Percentiles rank a stretch among this genome's conserved stretches.
phyloP scores from a whole-genome alignment of 1,140 invertebrate genomes.

The Thalassaphorura encarpata region DNA sequence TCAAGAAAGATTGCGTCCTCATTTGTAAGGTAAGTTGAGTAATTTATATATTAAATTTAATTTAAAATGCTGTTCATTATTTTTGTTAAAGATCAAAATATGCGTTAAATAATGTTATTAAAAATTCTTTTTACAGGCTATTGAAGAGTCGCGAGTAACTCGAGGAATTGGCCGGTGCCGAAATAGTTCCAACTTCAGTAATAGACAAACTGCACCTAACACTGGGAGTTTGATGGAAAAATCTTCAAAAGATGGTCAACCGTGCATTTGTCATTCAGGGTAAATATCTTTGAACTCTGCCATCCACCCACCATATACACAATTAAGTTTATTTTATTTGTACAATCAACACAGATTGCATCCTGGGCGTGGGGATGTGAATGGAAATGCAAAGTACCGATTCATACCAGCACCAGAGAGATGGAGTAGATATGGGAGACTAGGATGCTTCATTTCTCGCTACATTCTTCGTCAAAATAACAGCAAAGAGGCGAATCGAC shows the following conservation, averaged over 20 bases:
- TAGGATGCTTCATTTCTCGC: slow-evolving; percentile 30
- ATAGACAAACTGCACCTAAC: slow-evolving; percentile 74
- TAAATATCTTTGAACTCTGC: no score
- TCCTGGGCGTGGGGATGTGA: slow-evolving; percentile 26
- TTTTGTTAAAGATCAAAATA: background rate
- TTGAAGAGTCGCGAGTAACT: slow-evolving; percentile 82
- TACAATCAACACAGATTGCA: slow-evolving; percentile 20
- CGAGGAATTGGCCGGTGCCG: slow-evolving; percentile 72
- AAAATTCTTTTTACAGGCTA: slow-evolving; percentile 51
- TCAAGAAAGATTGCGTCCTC: slow-evolving; percentile 93
- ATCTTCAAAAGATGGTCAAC: slow-evolving; percentile 53
- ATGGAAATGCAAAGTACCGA: slow-evolving; percentile 32
- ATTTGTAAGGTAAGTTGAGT: slow-evolving; percentile 52
- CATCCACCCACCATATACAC: background rate
- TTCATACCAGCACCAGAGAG: slow-evolving; percentile 23
- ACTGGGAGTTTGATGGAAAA: slow-evolving; percentile 72
- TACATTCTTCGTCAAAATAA: slow-evolving; percentile 30
- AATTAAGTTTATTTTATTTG: background rate
- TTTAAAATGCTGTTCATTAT: background rate
- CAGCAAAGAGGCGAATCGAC: slow-evolving; percentile 25
- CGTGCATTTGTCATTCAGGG: slow-evolving; percentile 32
- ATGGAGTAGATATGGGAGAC: slow-evolving; percentile 16
- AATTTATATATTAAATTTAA: background rate
- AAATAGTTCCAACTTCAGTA: slow-evolving; percentile 80
- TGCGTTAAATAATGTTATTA: background rate